Conservation (phyloP, 2,113 vertebrate species). For the Noctilio leporinus region DNA sequence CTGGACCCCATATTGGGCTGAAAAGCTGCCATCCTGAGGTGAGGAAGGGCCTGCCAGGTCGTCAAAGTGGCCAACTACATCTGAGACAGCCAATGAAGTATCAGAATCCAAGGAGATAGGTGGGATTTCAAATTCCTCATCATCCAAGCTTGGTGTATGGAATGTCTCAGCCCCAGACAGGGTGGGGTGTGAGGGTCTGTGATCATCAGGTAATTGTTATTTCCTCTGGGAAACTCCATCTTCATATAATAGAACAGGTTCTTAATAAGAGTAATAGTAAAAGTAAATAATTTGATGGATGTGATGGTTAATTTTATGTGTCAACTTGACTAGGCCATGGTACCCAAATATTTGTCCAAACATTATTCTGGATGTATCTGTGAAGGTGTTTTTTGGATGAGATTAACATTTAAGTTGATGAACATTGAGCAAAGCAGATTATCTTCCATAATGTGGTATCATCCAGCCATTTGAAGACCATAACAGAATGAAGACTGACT, state of each 20-base stretch:
- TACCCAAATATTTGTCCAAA: neutral
- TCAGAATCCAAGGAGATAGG: constrained; percentile 91
- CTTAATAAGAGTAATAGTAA: neutral
- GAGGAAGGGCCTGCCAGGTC: constrained; percentile 84
- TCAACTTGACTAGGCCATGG: neutral
- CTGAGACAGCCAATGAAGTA: constrained; percentile 86
- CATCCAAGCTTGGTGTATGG: constrained; percentile 91
- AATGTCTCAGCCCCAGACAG: too few relatives aligned
- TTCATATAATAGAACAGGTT: neutral
- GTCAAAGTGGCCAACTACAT: constrained; percentile 88
- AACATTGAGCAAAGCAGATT: neutral
- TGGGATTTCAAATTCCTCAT: constrained; percentile 94
- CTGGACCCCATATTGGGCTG: constrained; percentile 82
- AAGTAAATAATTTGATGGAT: neutral
- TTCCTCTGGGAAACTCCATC: too few relatives aligned
- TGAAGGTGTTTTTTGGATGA: neutral
- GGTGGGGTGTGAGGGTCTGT: too few relatives aligned
- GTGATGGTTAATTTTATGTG: neutral
- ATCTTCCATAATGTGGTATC: neutral
- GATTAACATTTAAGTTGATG: neutral
- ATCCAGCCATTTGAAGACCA: neutral
- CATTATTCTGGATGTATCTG: neutral
- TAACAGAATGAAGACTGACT: neutral
- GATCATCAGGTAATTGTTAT: too few relatives aligned
- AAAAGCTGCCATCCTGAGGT: constrained; percentile 79